Evolutionary conservation across 2,797 vertebrate species (phyloP), one percentile per base, ranked within the genome.

Genomic region (Spondyliosoma cantharus): DNA sequence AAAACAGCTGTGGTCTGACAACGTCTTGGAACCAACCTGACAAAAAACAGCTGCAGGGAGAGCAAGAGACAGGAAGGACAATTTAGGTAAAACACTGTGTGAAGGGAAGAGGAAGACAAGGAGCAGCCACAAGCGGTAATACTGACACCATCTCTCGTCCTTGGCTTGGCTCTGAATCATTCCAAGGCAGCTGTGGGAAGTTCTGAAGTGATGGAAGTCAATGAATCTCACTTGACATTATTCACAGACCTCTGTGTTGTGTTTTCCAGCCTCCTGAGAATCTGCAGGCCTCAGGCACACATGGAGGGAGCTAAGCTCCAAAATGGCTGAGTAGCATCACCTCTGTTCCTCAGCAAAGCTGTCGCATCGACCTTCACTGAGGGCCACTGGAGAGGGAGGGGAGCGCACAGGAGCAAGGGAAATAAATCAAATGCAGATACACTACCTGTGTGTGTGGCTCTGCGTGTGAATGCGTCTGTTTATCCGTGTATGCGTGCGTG

Each of bases 1-100:
- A 58, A 91, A 91, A 82, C 91, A 91, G 90, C 89, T 90, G 90
- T 70, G 77, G 75, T 54, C 87, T 86, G 88, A 89, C 83, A 88
- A 86, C 75, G 72, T 83, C 83, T 87, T 89, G 85, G 88, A 91
- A 81, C 9, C 78, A 74, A 74, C 76, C 68, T 86, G 88, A 93
- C 84, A 85, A 76, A 89, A 89, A 92, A 76, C 89, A 93, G 91
- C 92, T 93, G 91, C 76, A 79, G 16, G 19, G 42, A 60, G 57
- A 87, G 78, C 71, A 49, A 75, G 49, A 87, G 78, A 84, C 76
- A 90, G 81, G 83, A 88, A 88, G 86, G 77, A 91, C 86, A 80
- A 77, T 84, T 88, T 88, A 87, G 84, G 90, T 89, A 76, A 83
- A 83, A 86, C 62, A 73, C 66, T 4, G 58, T 70, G 61, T 80